phyloP scores from a whole-genome alignment of 2,888 invertebrate genomes.

The Dyspetes luteomarginatus region DNA sequence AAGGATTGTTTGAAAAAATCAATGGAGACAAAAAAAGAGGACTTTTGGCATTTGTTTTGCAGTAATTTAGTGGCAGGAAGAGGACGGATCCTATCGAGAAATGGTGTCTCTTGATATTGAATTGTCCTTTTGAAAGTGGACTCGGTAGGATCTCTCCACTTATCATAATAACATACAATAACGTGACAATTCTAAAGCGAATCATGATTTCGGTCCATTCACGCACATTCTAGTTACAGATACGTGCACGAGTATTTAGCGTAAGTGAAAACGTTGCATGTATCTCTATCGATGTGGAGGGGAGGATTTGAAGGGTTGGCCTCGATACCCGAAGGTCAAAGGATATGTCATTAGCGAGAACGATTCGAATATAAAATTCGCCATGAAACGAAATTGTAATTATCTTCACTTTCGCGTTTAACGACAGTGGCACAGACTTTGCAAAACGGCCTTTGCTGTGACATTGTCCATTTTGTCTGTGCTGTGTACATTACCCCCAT shows the following conservation, averaged over 20 bases:
- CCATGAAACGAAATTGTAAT: conserved; percentile 46
- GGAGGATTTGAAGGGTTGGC: conserved; percentile 10
- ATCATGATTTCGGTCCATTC: conserved; percentile 49
- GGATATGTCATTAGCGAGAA: conserved; percentile 59
- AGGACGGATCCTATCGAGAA: background rate
- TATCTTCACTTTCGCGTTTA: conserved; percentile 51
- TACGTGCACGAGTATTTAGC: no score
- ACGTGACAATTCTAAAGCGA: conserved; percentile 54
- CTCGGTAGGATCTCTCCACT: conserved; percentile 38
- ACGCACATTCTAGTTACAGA: no score
- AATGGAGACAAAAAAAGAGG: no score
- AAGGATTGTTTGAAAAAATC: no score
- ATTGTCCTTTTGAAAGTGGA: conserved; percentile 59
- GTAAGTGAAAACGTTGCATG: no score
- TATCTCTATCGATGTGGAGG: background rate
- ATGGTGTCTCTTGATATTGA: conserved; percentile 19
- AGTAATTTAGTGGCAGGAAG: no score
- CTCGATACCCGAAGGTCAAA: conserved; percentile 36
- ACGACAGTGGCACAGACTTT: background rate
- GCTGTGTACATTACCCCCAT: background rate
- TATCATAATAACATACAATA: conserved; percentile 53
- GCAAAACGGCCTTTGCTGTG: background rate
- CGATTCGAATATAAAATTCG: conserved; percentile 46
- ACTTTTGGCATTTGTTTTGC: no score
- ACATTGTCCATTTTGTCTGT: conserved; percentile 19